A percentile compares a stretch with the other conserved stretches of the same genome.
These are phyloP conservation scores for Smithornis capensis DNA, from an alignment of 2,113 vertebrate species.

Conservation along the genomic window DNA sequence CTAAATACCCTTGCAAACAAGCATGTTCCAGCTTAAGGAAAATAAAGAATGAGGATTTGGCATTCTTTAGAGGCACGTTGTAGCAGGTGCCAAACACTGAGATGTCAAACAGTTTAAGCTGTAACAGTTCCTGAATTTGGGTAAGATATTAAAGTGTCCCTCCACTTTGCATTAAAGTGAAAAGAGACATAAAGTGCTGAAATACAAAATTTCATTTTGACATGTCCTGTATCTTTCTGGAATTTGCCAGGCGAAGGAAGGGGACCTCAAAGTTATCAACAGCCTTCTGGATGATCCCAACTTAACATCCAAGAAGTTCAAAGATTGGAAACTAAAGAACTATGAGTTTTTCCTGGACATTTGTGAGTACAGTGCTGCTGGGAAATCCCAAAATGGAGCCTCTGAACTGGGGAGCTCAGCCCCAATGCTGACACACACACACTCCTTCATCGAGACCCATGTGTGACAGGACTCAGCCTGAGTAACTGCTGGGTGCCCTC, in stretches of 20 bases:
- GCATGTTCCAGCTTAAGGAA: not conserved
- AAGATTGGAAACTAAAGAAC: constrained; percentile 90
- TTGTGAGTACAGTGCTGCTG: constrained; percentile 81
- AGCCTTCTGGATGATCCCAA: constrained; percentile 84
- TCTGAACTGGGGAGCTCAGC: constrained; percentile 81
- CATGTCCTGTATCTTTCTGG: constrained; percentile 4
- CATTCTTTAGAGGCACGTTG: not conserved
- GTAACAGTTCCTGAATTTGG: not conserved
- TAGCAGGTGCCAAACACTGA: not conserved
- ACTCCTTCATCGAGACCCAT: constrained; percentile 91
- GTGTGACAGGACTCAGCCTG: constrained; percentile 68
- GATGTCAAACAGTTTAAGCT: not conserved
- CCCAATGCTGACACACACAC: constrained; percentile 85
- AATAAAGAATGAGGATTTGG: not conserved
- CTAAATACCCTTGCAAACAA: not conserved
- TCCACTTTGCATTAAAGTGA: not conserved
- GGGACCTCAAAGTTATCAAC: constrained; percentile 81
- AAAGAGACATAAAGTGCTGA: not conserved
- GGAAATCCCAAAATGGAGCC: constrained; percentile 77
- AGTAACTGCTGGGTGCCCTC: constrained; percentile 30
- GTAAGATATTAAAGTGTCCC: not conserved
- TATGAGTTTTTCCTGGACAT: constrained; percentile 90
- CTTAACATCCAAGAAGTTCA: constrained; percentile 86
- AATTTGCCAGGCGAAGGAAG: constrained; percentile 84
- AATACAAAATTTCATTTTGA: not conserved